Evolutionary conservation across 2,113 vertebrate genomes (phyloP), one percentile per base, ranked within the genome.

Genomic region (Lepus europaeus): DNA sequence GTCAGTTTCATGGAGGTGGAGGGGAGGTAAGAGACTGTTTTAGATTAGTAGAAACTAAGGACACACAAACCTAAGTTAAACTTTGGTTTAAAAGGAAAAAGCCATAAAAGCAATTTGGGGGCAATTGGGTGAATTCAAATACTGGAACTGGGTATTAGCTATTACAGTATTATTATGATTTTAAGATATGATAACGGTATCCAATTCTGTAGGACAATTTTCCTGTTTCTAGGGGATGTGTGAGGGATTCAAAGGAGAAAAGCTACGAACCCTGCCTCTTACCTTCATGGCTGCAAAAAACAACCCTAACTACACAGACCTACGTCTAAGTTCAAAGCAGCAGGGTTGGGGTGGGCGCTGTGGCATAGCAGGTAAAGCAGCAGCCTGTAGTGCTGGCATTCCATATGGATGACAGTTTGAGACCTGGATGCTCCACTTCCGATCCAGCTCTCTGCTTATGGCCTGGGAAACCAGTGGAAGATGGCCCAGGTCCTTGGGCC

Each of bases 111-210:
- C n/a, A 92, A 85, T 81, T 45, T 72, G 80, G n/a, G 53, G 73
- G 49, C 23, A 77, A 77, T 2, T 63, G 31, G 16, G 9, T 39
- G 91, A 91, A 93, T 91, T 95, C 83, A 91, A 89, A 91, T 80
- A 59, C 31, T 51, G n/a, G 31, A 91, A 80, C 51, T 53, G 85
- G 51, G 39, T 87, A 90, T 59, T 72, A 63, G 74, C 53, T 51
- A 69, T 14, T 59, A 72, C 56, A 76, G 5, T 27, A 77, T 16
- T 69, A 45, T 78, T 53, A 49, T 49, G 81, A 89, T 49, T 33
- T 91, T 89, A 72, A 95, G 76, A 6, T 59, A 11, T 39, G 69
- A 27, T 59, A 80, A 69, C 61, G 31, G 2, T 63, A 82, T 81
- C 27, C 59, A 78, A 29, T 51, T 51, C 81, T n/a, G 9, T 7